Conservation (phyloP, 2,797 vertebrate genomes). For the Taeniopygia guttata region DNA sequence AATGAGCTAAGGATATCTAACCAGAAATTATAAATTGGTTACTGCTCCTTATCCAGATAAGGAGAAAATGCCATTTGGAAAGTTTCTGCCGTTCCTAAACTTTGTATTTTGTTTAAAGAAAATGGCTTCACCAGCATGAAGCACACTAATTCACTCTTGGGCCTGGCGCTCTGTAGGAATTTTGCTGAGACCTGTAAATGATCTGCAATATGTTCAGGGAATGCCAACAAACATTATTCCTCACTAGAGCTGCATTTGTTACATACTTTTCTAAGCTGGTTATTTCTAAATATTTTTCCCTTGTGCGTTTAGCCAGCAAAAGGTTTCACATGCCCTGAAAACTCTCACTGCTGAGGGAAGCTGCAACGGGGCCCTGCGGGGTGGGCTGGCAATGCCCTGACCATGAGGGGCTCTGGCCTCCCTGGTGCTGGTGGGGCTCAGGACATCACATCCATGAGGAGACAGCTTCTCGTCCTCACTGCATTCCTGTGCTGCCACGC, state of each 20-base stretch:
- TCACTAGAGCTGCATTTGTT: not conserved
- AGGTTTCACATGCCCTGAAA: not conserved
- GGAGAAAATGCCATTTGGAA: not conserved
- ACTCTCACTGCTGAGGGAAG: not conserved
- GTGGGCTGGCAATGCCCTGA: not conserved
- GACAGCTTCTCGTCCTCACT: not conserved
- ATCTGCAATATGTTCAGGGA: conserved; percentile 3
- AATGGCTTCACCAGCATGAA: not conserved
- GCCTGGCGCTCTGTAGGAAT: not conserved
- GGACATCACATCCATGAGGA: fast-evolving
- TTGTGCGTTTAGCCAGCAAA: not conserved
- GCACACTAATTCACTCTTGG: not conserved
- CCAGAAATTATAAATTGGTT: not conserved
- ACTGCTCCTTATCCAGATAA: conserved; percentile 3
- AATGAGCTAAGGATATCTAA: not conserved
- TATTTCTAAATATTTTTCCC: not conserved
- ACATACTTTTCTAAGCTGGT: not conserved
- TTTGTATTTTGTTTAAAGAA: not conserved
- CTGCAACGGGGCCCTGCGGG: fast-evolving
- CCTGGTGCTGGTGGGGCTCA: too few relatives aligned
- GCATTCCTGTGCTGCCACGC: not conserved
- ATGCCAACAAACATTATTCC: conserved; percentile 5
- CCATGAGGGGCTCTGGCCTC: not conserved
- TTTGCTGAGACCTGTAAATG: conserved; percentile 51
- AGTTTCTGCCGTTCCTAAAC: not conserved